These are phyloP conservation scores for Elephantulus edwardii DNA, from an alignment of 2,113 vertebrate genomes.

Conservation along the genomic window DNA sequence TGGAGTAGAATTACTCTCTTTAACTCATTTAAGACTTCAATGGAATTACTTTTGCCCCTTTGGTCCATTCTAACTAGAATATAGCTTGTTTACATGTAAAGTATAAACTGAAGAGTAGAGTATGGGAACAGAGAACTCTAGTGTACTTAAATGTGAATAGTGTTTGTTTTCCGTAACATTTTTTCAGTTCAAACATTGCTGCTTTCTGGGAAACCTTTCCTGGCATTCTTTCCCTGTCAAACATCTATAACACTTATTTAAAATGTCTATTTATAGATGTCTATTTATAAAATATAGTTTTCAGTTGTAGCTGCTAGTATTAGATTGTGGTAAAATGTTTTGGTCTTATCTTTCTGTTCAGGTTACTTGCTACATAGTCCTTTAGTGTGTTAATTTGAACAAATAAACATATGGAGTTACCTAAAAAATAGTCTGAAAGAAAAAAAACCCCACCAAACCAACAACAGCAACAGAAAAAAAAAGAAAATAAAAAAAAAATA, in stretches of 20 bases:
- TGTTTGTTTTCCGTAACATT: constrained; percentile 48
- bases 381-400: not conserved
- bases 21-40: constrained; percentile 3
- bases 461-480: too few relatives aligned
- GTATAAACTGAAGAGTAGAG: constrained; percentile 24
- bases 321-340: constrained; percentile 43
- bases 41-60: constrained; percentile 20
- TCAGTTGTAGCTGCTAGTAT: constrained; percentile 53
- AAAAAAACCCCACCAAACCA: too few relatives aligned
- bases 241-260: constrained; percentile 23
- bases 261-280: constrained; percentile 46
- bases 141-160: constrained; percentile 13
- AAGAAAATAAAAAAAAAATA: too few relatives aligned
- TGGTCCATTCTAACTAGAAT: not conserved
- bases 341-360: constrained; percentile 30
- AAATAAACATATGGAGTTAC: constrained; percentile 34
- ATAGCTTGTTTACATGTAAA: constrained; percentile 50
- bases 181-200: constrained; percentile 54
- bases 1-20: constrained; percentile 24
- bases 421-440: constrained; percentile 15
- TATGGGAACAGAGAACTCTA: not conserved
- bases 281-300: constrained; percentile 44
- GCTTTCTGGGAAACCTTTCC: constrained; percentile 40
- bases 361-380: not conserved
- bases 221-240: not conserved